Conservation (phyloP, 2,113 vertebrate species). For the Entosphenus tridentatus region DNA sequence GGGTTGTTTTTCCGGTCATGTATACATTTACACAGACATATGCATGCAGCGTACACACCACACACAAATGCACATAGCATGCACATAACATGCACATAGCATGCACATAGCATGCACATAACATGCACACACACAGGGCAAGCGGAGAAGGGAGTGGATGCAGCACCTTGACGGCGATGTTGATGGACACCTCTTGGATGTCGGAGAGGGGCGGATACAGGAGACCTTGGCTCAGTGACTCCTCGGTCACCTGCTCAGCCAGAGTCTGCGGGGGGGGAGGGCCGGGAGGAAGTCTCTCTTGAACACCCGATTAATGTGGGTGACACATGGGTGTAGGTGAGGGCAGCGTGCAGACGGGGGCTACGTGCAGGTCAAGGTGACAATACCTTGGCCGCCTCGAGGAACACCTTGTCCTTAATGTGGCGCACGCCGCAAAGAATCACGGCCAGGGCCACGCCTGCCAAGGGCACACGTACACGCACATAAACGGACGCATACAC, state of each 20-base stretch:
- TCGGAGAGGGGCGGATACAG: slow-evolving; percentile 70
- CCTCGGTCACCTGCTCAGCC: slow-evolving; percentile 43
- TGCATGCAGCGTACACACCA: no score
- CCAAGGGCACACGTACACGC: slow-evolving; percentile 1
- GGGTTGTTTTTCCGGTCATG: no score
- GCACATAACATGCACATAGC: no score
- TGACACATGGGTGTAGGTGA: neutral
- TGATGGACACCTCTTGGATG: slow-evolving; percentile 80
- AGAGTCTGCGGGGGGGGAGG: slow-evolving; percentile 28
- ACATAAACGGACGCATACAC: no score
- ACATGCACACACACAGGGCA: no score
- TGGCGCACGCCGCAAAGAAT: slow-evolving; percentile 73
- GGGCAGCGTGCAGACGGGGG: neutral
- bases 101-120: no score
- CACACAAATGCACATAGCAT: no score
- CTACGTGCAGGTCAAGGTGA: no score
- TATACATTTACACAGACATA: no score
- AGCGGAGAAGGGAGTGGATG: neutral
- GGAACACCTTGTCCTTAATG: slow-evolving; percentile 71
- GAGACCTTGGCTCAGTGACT: slow-evolving; percentile 49
- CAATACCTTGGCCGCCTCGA: slow-evolving; percentile 80
- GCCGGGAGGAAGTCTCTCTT: no score
- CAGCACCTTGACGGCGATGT: slow-evolving; percentile 65
- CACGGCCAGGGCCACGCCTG: slow-evolving; percentile 78
- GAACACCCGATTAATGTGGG: no score